phyloP scores from a whole-genome alignment of 2,888 invertebrate genomes.

The Leptinotarsa peninsularis region DNA sequence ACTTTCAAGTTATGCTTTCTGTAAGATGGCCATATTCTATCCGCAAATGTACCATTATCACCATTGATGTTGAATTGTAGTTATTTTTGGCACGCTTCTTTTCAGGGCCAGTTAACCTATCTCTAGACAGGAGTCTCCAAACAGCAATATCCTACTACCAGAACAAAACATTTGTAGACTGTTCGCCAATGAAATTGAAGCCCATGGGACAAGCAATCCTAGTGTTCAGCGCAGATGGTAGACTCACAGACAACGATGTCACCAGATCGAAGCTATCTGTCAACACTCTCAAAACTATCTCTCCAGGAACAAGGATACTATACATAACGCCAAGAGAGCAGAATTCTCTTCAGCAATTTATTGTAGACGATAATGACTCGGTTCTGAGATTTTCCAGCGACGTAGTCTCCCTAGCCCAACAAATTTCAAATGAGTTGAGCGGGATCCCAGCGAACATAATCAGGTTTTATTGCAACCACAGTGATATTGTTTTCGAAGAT shows the following conservation, averaged over 20 bases:
- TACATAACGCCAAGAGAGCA: constrained; percentile 66
- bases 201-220: constrained; percentile 69
- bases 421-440: constrained; percentile 56
- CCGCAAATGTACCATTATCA: too few species aligned
- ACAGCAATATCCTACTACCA: constrained; percentile 67
- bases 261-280: constrained; percentile 66
- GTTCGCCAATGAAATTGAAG: constrained; percentile 58
- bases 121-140: constrained; percentile 68
- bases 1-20: too few species aligned
- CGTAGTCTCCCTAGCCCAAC: constrained; percentile 52
- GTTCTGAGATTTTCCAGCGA: constrained; percentile 61
- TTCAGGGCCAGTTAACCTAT: constrained; percentile 70
- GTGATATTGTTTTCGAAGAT: constrained; percentile 70
- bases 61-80: too few species aligned
- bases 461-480: constrained; percentile 59
- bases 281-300: constrained; percentile 65
- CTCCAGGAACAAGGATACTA: constrained; percentile 70
- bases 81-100: constrained; percentile 28
- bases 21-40: too few species aligned
- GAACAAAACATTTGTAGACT: constrained; percentile 66
- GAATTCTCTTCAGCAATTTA: constrained; percentile 29
- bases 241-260: constrained; percentile 65
- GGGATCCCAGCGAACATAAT: constrained; percentile 59
- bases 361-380: constrained; percentile 65
- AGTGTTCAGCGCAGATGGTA: constrained; percentile 63